A percentile compares a stretch with the other conserved stretches of the same genome.
Evolutionary conservation across 2,797 vertebrate species (phyloP).

Genomic region (Notoglanidium macrostoma): DNA sequence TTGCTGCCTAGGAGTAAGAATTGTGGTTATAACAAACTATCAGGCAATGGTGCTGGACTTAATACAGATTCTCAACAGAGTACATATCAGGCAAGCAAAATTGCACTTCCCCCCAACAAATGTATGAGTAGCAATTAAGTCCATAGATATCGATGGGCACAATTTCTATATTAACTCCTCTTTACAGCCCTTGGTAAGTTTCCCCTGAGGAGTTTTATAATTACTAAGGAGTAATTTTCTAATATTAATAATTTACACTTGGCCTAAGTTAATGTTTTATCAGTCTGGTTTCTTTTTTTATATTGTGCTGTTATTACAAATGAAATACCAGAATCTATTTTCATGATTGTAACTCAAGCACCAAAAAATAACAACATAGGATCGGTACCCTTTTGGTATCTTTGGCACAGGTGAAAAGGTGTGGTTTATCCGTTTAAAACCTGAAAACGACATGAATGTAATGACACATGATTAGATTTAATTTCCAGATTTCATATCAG

Average conservation of each 20-base stretch:
- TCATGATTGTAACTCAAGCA: neutral
- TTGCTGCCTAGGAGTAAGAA: neutral
- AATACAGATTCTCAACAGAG: neutral
- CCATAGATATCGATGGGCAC: neutral
- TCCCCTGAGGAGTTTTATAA: slow-evolving; percentile 1
- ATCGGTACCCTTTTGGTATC: neutral
- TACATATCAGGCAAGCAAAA: neutral
- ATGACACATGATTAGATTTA: neutral
- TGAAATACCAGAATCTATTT: neutral
- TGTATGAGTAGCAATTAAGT: neutral
- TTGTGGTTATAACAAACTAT: neutral
- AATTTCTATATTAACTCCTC: neutral
- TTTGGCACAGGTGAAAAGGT: neutral
- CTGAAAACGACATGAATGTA: neutral
- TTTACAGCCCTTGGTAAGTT: neutral
- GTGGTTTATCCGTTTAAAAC: neutral
- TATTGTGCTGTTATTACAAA: neutral
- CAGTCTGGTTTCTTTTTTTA: neutral
- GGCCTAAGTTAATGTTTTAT: neutral
- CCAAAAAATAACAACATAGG: neutral
- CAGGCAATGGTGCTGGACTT: neutral
- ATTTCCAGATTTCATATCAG: neutral
- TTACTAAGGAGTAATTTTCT: slow-evolving; percentile 2
- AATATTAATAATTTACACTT: slow-evolving; percentile 6
- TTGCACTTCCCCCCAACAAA: neutral